Evolutionary conservation across 2,888 invertebrate species (phyloP).

Genomic region (Sarcophaga rosellei): DNA sequence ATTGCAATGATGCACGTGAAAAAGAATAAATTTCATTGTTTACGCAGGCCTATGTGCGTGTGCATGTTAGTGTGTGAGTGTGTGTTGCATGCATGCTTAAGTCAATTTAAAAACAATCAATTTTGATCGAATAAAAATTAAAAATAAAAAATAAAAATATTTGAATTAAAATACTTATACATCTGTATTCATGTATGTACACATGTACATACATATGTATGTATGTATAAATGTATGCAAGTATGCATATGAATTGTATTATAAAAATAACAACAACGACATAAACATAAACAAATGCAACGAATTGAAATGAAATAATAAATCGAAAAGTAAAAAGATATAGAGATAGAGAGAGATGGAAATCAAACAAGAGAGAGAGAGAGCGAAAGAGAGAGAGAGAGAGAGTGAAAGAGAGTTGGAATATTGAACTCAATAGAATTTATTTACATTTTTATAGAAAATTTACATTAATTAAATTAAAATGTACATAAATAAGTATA

Average conservation of each 20-base stretch:
- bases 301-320: not conserved
- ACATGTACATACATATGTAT: not conserved
- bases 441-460: constrained; percentile 58
- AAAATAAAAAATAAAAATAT: not conserved
- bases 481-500: constrained; percentile 19
- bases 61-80: not conserved
- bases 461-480: constrained; percentile 64
- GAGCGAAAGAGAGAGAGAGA: no score
- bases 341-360: not conserved
- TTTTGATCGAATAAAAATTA: constrained; percentile 56
- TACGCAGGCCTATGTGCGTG: not conserved
- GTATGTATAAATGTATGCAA: not conserved
- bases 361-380: no score
- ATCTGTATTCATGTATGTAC: not conserved
- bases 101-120: constrained; percentile 68
- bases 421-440: constrained; percentile 13
- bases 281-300: not conserved
- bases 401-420: no score
- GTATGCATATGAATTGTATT: not conserved
- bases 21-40: not conserved
- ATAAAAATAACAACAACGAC: not conserved
- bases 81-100: constrained; percentile 37
- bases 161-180: not conserved
- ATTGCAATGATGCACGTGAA: not conserved
- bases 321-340: no score